Conservation (phyloP, 2,797 vertebrate species). For the Argentina silus region DNA sequence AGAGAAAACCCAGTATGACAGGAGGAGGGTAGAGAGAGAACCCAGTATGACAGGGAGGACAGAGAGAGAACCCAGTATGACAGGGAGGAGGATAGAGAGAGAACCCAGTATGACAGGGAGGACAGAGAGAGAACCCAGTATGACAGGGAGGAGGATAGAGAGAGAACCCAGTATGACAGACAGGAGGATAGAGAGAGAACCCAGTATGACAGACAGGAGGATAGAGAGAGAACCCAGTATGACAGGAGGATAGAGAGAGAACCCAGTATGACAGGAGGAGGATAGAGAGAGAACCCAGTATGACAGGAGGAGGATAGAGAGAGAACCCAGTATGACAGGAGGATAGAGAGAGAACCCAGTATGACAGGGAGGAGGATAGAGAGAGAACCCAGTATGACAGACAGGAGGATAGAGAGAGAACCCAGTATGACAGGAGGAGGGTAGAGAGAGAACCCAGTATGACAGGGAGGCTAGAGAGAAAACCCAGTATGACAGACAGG, state of each 20-base stretch:
- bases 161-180: not conserved
- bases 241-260: not conserved
- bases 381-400: not conserved
- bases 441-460: not conserved
- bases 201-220: not conserved
- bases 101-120: not conserved
- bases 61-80: not conserved
- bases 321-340: not conserved
- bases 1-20: too few relatives aligned
- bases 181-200: not conserved
- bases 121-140: not conserved
- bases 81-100: not conserved
- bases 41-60: not conserved
- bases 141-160: not conserved
- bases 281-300: not conserved
- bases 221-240: not conserved
- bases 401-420: too few relatives aligned
- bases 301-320: not conserved
- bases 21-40: too few relatives aligned
- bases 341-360: not conserved
- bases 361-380: not conserved
- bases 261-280: not conserved
- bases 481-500: not conserved
- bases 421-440: too few relatives aligned
- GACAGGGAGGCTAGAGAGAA: not conserved